A percentile compares a stretch with the other conserved stretches of the same genome.
These are phyloP conservation scores for Myrmophylax atrothorax DNA, from an alignment of 2,113 vertebrate genomes.

Conservation along the genomic window DNA sequence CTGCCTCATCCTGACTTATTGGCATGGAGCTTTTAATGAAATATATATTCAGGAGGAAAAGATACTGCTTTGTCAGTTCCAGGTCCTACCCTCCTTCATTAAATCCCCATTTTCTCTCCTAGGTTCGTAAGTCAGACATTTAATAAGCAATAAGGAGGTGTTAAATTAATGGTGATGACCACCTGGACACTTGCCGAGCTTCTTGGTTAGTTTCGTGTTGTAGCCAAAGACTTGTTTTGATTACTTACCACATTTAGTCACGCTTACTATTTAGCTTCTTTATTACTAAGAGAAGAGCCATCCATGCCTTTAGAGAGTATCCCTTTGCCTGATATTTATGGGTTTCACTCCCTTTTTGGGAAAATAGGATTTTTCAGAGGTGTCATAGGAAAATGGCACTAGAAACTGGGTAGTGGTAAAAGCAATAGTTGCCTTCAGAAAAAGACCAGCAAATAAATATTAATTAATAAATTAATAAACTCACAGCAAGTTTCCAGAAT, in stretches of 20 bases:
- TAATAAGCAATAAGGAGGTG: background rate
- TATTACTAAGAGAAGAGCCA: background rate
- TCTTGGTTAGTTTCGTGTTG: background rate
- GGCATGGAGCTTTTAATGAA: background rate
- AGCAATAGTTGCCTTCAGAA: background rate
- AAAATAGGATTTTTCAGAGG: background rate
- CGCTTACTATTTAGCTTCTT: background rate
- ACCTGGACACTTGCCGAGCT: background rate
- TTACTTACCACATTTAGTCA: background rate
- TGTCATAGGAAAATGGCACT: background rate
- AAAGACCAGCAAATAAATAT: background rate
- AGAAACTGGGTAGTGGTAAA: background rate
- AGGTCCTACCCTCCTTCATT: background rate
- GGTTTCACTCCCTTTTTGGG: background rate
- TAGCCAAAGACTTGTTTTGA: background rate
- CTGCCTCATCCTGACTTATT: background rate
- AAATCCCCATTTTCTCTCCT: background rate
- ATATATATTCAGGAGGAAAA: slow-evolving; percentile 21
- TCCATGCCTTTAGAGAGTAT: background rate
- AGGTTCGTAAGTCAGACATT: background rate
- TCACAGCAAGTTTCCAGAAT: background rate
- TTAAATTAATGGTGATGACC: background rate
- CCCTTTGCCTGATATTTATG: background rate
- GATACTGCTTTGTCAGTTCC: background rate
- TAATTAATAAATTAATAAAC: background rate